Evolutionary conservation across 2,113 vertebrate genomes (phyloP), one percentile per base, ranked within the genome.

Genomic region (Cranoglanis bouderius): DNA sequence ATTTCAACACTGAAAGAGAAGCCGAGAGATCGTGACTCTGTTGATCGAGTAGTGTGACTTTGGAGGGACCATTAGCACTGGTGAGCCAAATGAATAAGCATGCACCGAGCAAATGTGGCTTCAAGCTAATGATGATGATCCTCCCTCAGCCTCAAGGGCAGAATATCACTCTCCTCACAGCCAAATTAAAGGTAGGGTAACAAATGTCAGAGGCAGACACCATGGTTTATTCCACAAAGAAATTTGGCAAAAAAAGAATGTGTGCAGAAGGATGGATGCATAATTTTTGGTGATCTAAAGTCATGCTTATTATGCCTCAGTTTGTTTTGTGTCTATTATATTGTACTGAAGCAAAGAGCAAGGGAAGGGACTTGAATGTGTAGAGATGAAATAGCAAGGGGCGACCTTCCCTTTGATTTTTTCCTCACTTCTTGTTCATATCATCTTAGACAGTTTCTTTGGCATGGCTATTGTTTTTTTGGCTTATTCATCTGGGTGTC

Each of bases 51-150:
- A 87, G 84, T 55, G 12, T 88, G 90, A 88, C 86, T 86, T 77
- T 88, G 87, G 87, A 75, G 82, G 72, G 85, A 80, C 86, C 87
- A 84, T 90, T 90, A 91, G 57, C 57, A 80, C 38, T 80, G 80
- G 67, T 80, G 83, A 89, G 85, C 86, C 84, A 70, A 85, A 89
- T 88, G 86, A 89, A 85, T 85, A 84, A 88, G 67, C 24, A 29
- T 67, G 88, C 80, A 80, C 57, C 21, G 78, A 77, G 88, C 53
- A 85, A 89, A 91, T 81, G 57, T 80, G 80, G 82, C 77, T 88
- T 51, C 78, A 91, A 51, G 87, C 86, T 91, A 91, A 91, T 91
- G 90, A 89, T 88, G 83, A 91, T 89, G 84, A 88, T 72, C 86
- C 85, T 81, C 85, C 65, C 85, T 85, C 86, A 86, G 87, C 85